Evolutionary conservation across 2,113 vertebrate genomes (phyloP).

Genomic region (Rhinichthys klamathensis): DNA sequence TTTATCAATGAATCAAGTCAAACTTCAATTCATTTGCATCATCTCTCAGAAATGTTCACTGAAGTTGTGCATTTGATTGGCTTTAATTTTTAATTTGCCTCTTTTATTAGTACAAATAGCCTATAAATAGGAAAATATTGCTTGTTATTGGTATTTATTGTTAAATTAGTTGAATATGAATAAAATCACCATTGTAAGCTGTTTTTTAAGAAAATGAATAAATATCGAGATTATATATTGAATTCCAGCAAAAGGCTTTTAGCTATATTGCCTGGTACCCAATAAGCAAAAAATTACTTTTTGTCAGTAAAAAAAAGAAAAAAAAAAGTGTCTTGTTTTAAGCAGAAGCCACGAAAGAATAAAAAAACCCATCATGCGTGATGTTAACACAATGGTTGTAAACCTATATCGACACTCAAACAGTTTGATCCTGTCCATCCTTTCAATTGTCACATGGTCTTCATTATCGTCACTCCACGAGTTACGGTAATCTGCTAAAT

Average conservation of each 20-base stretch:
- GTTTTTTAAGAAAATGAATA: not conserved
- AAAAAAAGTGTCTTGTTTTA: not conserved
- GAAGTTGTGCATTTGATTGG: not conserved
- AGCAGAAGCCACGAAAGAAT: not conserved
- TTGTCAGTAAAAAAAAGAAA: not conserved
- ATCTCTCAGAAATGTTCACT: not conserved
- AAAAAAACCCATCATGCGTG: too few species aligned
- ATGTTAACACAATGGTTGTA: not conserved
- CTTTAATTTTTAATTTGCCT: not conserved
- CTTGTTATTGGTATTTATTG: not conserved
- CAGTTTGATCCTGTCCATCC: not conserved
- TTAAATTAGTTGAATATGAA: not conserved
- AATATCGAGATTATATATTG: not conserved
- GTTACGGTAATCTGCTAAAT: slow-evolving; percentile 66
- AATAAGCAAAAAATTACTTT: not conserved
- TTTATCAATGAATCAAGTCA: not conserved
- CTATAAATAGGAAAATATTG: not conserved
- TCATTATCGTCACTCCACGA: not conserved
- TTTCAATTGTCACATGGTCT: not conserved
- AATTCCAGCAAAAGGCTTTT: not conserved
- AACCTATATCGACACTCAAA: not conserved
- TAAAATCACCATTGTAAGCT: not conserved
- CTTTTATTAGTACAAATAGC: not conserved
- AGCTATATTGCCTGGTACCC: not conserved
- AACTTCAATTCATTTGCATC: not conserved